Evolutionary conservation across 2,888 invertebrate genomes (phyloP).

Genomic region (Drosophila helvetica): DNA sequence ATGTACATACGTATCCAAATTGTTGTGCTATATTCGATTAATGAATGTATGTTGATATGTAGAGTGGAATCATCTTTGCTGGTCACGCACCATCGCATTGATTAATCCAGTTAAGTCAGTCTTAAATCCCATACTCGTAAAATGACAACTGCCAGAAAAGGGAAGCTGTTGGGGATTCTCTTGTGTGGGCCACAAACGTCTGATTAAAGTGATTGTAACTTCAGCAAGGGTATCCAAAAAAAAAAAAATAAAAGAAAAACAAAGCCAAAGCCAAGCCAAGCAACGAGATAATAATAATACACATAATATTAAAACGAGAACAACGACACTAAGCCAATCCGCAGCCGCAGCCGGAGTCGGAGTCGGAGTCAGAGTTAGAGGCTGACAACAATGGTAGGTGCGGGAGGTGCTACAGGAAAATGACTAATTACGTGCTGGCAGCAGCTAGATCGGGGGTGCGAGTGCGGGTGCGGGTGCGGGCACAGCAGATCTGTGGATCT

Average conservation of each 20-base stretch:
- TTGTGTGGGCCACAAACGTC: conserved; percentile 61
- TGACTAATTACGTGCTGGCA: conserved; percentile 70
- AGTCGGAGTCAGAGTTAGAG: not conserved
- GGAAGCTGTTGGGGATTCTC: too few relatives aligned
- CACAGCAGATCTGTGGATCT: not conserved
- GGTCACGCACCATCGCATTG: too few relatives aligned
- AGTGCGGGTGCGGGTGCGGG: conserved; percentile 16
- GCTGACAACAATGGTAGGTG: conserved; percentile 66
- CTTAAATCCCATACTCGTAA: too few relatives aligned
- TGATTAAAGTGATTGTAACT: not conserved
- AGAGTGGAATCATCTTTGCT: too few relatives aligned
- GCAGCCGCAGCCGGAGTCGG: conserved; percentile 17
- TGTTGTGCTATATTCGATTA: too few relatives aligned
- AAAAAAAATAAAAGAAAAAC: conserved; percentile 18
- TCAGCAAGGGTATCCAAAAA: conserved; percentile 11
- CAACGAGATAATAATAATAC: conserved; percentile 65
- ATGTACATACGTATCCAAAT: too few relatives aligned
- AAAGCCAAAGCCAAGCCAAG: conserved; percentile 32
- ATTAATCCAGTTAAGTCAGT: too few relatives aligned
- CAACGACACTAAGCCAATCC: conserved; percentile 62
- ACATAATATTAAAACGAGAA: conserved; percentile 73
- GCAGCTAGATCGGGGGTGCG: conserved; percentile 11
- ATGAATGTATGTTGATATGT: too few relatives aligned
- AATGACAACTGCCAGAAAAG: too few relatives aligned
- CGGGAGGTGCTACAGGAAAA: conserved; percentile 71